A percentile compares a stretch with the other conserved stretches of the same genome.
Evolutionary conservation across 2,113 vertebrate species (phyloP).

Genomic region (Chloropsis cyanopogon): DNA sequence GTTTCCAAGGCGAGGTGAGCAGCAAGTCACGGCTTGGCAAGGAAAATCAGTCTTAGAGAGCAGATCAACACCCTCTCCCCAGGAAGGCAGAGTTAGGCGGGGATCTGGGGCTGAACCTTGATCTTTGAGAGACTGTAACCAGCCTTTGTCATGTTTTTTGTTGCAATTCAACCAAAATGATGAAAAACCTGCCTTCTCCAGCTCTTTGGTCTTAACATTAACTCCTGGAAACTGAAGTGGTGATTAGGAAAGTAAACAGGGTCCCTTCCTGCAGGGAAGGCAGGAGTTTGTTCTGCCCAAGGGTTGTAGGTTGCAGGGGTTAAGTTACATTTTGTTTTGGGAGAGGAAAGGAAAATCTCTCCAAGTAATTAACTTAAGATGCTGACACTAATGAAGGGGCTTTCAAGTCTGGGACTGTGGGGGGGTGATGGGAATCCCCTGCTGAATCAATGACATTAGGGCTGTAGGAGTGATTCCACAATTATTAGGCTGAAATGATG

Average conservation of each 20-base stretch:
- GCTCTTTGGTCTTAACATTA: not conserved
- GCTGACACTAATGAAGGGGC: not conserved
- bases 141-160: not conserved
- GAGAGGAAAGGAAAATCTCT: conserved; percentile 32
- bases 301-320: not conserved
- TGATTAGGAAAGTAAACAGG: not conserved
- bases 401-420: not conserved
- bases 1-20: not conserved
- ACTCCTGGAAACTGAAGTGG: not conserved
- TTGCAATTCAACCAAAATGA: not conserved
- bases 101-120: not conserved
- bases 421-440: not conserved
- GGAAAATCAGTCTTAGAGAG: not conserved
- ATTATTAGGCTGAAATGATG: conserved; percentile 35
- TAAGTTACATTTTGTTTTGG: conserved; percentile 9
- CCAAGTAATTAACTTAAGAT: conserved; percentile 32
- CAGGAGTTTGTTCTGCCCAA: not conserved
- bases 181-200: not conserved
- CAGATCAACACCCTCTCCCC: not conserved
- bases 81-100: not conserved
- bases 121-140: not conserved
- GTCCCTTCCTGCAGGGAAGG: not conserved
- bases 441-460: not conserved
- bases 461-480: not conserved
- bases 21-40: not conserved